Conservation (phyloP, 2,888 invertebrate species). For the Drosophila fungiperda region DNA sequence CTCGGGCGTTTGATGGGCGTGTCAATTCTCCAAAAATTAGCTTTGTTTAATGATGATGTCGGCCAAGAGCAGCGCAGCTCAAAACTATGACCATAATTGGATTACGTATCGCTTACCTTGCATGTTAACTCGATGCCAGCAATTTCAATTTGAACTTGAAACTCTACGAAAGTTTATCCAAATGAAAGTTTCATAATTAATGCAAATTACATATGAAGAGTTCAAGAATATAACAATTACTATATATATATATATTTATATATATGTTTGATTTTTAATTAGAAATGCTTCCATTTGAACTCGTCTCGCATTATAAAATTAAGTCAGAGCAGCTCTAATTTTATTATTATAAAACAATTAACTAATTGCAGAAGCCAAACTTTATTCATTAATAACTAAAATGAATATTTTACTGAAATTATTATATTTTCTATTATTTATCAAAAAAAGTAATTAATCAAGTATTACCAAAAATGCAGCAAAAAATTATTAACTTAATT, state of each 20-base stretch:
- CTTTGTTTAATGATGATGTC: slow-evolving; percentile 41
- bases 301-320: background rate
- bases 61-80: slow-evolving; percentile 43
- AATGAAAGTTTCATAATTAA: background rate
- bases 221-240: too few relatives aligned
- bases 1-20: slow-evolving; percentile 36
- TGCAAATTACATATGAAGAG: background rate
- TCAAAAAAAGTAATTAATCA: too few relatives aligned
- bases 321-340: background rate
- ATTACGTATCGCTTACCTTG: slow-evolving; percentile 37
- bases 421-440: background rate
- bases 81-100: slow-evolving; percentile 37
- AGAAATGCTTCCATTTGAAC: background rate
- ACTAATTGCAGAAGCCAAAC: background rate
- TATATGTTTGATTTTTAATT: background rate
- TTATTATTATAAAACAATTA: background rate
- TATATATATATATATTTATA: background rate
- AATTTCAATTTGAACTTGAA: slow-evolving; percentile 36
- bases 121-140: slow-evolving; percentile 42
- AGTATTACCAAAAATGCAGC: too few relatives aligned
- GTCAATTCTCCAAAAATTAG: slow-evolving; percentile 27
- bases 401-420: background rate
- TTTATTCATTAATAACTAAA: background rate
- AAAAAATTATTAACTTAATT: too few relatives aligned
- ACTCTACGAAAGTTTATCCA: slow-evolving; percentile 1